phyloP scores from a whole-genome alignment of 2,113 vertebrate genomes.

The Crotalus horridus region DNA sequence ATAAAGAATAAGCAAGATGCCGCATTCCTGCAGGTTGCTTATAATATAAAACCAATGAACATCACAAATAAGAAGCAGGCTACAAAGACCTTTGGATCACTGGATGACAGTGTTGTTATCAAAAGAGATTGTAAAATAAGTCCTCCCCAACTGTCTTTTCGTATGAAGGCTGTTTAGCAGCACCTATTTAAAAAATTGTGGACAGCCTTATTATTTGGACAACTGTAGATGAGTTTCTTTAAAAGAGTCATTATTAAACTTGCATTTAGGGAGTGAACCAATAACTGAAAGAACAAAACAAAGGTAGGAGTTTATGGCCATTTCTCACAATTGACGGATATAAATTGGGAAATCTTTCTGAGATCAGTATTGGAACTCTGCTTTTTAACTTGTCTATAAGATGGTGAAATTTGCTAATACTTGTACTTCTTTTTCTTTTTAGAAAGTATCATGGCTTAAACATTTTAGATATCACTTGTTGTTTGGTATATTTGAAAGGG shows the following conservation, averaged over 20 bases:
- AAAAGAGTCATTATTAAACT: background rate
- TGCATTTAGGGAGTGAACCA: background rate
- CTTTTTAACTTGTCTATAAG: background rate
- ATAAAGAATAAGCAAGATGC: background rate
- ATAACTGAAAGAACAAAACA: background rate
- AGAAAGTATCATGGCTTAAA: background rate
- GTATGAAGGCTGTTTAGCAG: background rate
- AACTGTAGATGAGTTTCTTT: background rate
- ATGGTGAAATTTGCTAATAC: background rate
- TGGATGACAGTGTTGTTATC: background rate
- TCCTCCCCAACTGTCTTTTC: background rate
- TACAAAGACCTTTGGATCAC: background rate
- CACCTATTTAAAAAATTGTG: background rate
- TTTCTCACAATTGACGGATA: background rate
- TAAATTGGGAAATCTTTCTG: background rate
- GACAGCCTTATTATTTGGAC: background rate
- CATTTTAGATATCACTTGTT: background rate
- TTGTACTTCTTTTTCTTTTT: background rate
- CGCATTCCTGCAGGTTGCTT: background rate
- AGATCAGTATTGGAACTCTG: background rate
- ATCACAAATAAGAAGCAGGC: background rate
- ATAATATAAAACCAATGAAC: background rate
- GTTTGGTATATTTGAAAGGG: background rate
- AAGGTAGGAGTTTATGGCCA: background rate
- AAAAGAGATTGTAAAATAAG: background rate